Base-by-base conservation (phyloP, 2,113 vertebrate genomes). In the Astatotilapia flaviijosephi region DNA sequence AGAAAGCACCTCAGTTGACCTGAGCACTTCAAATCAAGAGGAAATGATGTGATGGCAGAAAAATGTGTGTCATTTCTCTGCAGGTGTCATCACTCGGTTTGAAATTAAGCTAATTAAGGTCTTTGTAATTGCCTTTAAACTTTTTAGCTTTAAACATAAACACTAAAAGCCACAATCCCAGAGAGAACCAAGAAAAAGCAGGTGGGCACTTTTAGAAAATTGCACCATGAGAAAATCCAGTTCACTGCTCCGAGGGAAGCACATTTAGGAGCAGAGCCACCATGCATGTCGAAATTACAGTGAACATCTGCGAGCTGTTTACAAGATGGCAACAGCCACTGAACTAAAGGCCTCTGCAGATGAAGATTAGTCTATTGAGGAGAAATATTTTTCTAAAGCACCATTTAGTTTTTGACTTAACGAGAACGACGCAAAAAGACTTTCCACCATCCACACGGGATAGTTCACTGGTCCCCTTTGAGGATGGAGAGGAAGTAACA, bases 231-330 rank as follows among this genome's bases (percentile, higher is more conserved):
- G 19, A 80, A 65, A 68, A 82, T 83, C 49, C 2, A 26, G 87
- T 6, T 5, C 58, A 90, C 70, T 75, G 49, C 56, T 89, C 31
- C n/a, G n/a, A 77, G 82, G 73, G 65, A 82, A n/a, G 5, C 6
- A 4, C 80, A 19, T 54, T 79, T 21, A 42, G 75, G 60, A 51
- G 62, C 65, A 56, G n/a, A 73, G 70, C 54, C 45, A 51, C n/a
- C 26, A 17, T 21, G 40, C 75, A 31, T 85, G 33, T 23, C 9
- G 4, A 86, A 90, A 79, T 86, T 65, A 88, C 60, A 79, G 4
- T 40, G 65, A 87, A 62, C 85, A 84, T 88, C 90, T 90, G 86
- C 33, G 12, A 62, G 60, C 21, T 84, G 47, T 82, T 84, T 55
- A 73, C 6, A 49, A 85, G 33, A 53, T 21, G 42, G 42, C 53